Percentiles rank a stretch among this genome's conserved stretches.
phyloP scores from a whole-genome alignment of 2,888 invertebrate genomes.

The Xanthorhoe designata region DNA sequence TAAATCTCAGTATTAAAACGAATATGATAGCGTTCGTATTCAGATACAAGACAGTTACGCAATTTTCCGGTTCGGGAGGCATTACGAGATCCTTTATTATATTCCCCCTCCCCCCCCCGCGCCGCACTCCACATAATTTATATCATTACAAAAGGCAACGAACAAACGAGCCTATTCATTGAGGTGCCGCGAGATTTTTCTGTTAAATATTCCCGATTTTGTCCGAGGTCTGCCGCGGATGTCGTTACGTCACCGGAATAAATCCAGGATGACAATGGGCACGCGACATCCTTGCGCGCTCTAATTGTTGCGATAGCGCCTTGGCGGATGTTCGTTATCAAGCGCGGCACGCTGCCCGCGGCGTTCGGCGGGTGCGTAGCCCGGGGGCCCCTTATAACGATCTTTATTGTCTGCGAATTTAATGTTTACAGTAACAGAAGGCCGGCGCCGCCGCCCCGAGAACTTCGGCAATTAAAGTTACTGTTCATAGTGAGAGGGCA shows the following conservation, averaged over 20 bases:
- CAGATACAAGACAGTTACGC: conserved; percentile 55
- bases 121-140: conserved; percentile 54
- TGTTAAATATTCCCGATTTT: conserved; percentile 54
- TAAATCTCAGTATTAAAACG: conserved; percentile 40
- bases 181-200: conserved; percentile 44
- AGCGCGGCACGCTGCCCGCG: no score
- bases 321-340: conserved; percentile 68
- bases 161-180: conserved; percentile 63
- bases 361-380: conserved; percentile 55
- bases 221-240: conserved; percentile 54
- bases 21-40: conserved; percentile 49
- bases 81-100: conserved; percentile 57
- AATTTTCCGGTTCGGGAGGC: conserved; percentile 58
- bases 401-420: conserved; percentile 68
- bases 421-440: conserved; percentile 55
- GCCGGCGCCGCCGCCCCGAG: conserved; percentile 41
- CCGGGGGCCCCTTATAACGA: conserved; percentile 69
- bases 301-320: conserved; percentile 64
- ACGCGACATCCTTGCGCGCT: conserved; percentile 59
- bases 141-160: conserved; percentile 57
- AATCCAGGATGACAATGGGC: conserved; percentile 57
- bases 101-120: conserved; percentile 47
- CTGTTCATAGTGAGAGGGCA: conserved; percentile 49
- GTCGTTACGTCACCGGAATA: conserved; percentile 60
- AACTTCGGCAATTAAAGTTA: conserved; percentile 57